phyloP scores from a whole-genome alignment of 2,113 vertebrate genomes.

The Ictalurus punctatus region DNA sequence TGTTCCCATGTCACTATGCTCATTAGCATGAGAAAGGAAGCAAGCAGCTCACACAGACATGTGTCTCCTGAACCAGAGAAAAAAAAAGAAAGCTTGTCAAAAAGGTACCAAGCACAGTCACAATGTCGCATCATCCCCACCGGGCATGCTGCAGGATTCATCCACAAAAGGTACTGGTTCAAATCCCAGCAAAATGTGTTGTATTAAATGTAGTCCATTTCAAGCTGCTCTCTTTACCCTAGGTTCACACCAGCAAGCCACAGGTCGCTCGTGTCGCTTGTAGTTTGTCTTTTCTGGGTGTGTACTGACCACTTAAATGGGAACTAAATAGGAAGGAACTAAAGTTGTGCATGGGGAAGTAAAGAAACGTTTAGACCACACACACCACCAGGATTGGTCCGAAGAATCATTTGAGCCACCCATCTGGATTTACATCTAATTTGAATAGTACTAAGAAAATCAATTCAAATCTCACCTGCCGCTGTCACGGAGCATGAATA shows the following conservation, averaged over 20 bases:
- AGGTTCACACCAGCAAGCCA: not conserved
- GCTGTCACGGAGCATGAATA: not conserved
- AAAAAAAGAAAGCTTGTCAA: not conserved
- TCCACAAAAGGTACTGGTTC: constrained; percentile 16
- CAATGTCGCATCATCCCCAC: not conserved
- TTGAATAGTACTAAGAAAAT: not conserved
- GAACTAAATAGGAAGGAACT: not conserved
- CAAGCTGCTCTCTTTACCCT: not conserved
- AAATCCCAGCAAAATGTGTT: not conserved
- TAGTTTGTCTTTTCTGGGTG: not conserved
- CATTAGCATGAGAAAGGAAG: constrained; percentile 73
- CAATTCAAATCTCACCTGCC: not conserved
- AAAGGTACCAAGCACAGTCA: not conserved
- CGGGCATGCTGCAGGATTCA: not conserved
- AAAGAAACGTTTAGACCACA: no score
- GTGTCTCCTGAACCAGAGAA: constrained; percentile 61
- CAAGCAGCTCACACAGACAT: constrained; percentile 63
- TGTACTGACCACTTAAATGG: not conserved
- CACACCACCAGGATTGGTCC: no score
- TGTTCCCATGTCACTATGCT: constrained; percentile 61
- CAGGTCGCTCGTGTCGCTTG: not conserved
- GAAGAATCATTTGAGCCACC: not conserved
- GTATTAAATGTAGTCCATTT: not conserved
- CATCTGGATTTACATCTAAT: not conserved
- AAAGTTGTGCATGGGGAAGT: not conserved